Percentiles rank a stretch among this genome's conserved stretches.
Conservation (phyloP, 2,888 invertebrate species). For the Mactromeris polynyma region DNA sequence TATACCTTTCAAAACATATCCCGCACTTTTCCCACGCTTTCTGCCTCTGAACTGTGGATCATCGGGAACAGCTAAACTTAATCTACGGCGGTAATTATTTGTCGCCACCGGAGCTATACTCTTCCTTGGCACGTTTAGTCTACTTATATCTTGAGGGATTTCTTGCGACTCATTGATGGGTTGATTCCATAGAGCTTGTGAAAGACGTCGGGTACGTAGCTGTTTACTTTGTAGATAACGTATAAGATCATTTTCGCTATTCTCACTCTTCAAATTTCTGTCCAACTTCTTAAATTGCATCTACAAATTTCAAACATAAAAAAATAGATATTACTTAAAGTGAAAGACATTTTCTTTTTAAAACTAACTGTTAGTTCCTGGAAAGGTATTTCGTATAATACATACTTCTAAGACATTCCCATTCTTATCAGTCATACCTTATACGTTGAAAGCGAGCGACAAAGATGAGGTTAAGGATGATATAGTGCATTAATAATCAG, state of each 20-base stretch:
- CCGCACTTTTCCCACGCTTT: constrained; percentile 57
- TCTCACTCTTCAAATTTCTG: constrained; percentile 71
- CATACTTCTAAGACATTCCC: no score
- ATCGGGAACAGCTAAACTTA: constrained; percentile 70
- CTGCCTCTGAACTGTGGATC: constrained; percentile 43
- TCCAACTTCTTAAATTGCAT: constrained; percentile 67
- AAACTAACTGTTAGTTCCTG: no score
- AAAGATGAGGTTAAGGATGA: no score
- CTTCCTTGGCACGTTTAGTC: constrained; percentile 37
- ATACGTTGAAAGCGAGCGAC: no score
- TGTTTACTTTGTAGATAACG: constrained; percentile 75
- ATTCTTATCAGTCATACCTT: no score
- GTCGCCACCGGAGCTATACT: constrained; percentile 60
- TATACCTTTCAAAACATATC: constrained; percentile 55
- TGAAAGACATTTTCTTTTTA: no score
- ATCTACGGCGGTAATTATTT: constrained; percentile 71
- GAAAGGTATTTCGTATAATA: no score
- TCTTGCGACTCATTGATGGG: constrained; percentile 30
- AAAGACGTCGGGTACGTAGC: constrained; percentile 70
- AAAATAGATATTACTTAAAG: no score
- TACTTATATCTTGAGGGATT: neutral
- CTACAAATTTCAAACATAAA: constrained; percentile 40
- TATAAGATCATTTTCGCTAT: constrained; percentile 72
- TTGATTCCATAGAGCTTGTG: constrained; percentile 53
- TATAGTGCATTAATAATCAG: no score